Percentiles rank a stretch among this genome's conserved stretches.
These are phyloP conservation scores for Nycticorax nycticorax DNA, from an alignment of 2,113 vertebrate genomes.

Conservation along the genomic window DNA sequence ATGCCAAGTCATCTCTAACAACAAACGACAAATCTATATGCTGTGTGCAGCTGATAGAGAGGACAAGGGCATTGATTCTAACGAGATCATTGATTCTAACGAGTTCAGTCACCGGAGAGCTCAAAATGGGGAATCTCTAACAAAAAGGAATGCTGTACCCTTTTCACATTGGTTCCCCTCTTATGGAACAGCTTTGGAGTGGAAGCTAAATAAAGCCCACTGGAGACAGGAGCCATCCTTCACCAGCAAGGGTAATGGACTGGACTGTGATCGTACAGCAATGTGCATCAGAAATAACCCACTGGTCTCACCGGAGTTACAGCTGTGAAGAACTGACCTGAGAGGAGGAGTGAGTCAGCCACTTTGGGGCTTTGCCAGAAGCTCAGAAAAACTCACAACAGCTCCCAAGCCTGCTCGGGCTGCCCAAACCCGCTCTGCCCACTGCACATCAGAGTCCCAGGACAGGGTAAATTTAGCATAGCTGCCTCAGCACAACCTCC, in stretches of 20 bases:
- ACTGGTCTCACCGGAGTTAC: neutral
- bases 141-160: neutral
- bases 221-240: slow-evolving; percentile 20
- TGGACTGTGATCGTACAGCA: neutral
- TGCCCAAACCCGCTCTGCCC: neutral
- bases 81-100: neutral
- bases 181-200: neutral
- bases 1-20: slow-evolving; percentile 9
- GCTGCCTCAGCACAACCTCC: slow-evolving; percentile 1
- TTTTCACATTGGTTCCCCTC: neutral
- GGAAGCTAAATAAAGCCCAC: neutral
- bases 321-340: slow-evolving; percentile 25
- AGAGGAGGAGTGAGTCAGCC: slow-evolving; percentile 43
- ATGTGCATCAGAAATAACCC: slow-evolving; percentile 29
- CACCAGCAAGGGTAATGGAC: neutral
- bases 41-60: neutral
- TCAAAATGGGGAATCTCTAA: neutral
- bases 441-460: neutral
- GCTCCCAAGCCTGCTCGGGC: neutral
- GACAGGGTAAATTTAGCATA: neutral
- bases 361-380: slow-evolving; percentile 24
- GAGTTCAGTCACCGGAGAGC: neutral
- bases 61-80: neutral
- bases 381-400: neutral
- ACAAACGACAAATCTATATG: neutral